Base-by-base conservation (phyloP, 1,140 invertebrate species). In the Calephelis nemesis region DNA sequence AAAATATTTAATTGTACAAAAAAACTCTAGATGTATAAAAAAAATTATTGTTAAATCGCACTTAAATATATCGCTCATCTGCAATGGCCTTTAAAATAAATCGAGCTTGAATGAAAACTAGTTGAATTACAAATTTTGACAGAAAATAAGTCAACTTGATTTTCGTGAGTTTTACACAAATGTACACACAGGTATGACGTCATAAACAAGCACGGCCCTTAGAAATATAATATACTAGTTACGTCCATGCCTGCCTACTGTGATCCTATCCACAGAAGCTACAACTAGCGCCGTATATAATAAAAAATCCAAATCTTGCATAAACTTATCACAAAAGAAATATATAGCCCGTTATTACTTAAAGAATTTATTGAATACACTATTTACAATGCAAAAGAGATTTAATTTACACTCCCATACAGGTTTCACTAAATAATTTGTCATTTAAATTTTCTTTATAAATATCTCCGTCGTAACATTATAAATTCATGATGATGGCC, bases 311-410 rank as follows among this genome's bases (percentile, higher is more conserved):
- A 75, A 80, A 75, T 68, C 13, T 54, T 19, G 52, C 87, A 84
- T 76, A 68, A 84, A 84, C 80, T 79, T 88, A 87, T 87, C 84
- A 87, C 80, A 88, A 87, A 78, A 54, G 65, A 74, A 78, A 69
- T 67, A 74, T 70, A 72, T 81, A 83, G 74, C 80, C 74, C 77
- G 72, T 70, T 73, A 70, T 78, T 74, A 78, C 68, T 78, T 86
- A 82, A 72, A 75, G 64, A 76, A 78, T 76, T 78, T 67, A 78
- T 77, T 73, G 80, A 83, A 74, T 79, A 88, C 83, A 87, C 77
- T 90, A 90, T 91, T 82, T 91, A 91, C 87, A 91, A 73, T 81
- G 87, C 85, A 88, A 84, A 88, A 80, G 76, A 87, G 77, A 83
- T 75, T 39, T 82, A 83, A 83, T 82, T 79, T 84, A 86, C 75